phyloP scores from a whole-genome alignment of 2,888 invertebrate species.

The Koerneria pararmatus region DNA sequence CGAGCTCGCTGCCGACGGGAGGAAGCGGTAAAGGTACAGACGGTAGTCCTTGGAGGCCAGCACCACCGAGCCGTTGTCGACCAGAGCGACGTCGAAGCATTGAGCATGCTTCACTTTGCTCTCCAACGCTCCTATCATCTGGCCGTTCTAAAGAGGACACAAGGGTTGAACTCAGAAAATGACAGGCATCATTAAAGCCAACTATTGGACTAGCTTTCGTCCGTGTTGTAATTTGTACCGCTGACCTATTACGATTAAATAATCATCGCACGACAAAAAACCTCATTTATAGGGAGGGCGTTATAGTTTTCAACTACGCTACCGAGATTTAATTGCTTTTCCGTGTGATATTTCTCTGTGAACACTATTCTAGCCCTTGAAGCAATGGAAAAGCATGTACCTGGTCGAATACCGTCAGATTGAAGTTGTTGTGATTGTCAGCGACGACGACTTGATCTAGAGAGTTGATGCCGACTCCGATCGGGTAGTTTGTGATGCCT shows the following conservation, averaged over 20 bases:
- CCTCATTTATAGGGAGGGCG: too few relatives aligned
- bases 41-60: constrained; percentile 98
- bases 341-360: too few relatives aligned
- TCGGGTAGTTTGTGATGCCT: constrained; percentile 97
- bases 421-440: constrained; percentile 99
- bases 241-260: too few relatives aligned
- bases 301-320: too few relatives aligned
- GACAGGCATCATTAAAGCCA: constrained; percentile 62
- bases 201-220: background rate
- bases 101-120: constrained; percentile 98
- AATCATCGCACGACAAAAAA: too few relatives aligned
- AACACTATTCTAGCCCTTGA: background rate
- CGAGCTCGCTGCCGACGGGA: constrained; percentile 61
- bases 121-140: constrained; percentile 92
- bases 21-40: constrained; percentile 97
- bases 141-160: constrained; percentile 76
- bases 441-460: constrained; percentile 95
- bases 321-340: too few relatives aligned
- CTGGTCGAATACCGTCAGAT: constrained; percentile 87
- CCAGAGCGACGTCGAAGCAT: constrained; percentile 96
- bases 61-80: constrained; percentile 97
- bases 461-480: constrained; percentile 95
- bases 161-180: constrained; percentile 34
- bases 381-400: constrained; percentile 66
- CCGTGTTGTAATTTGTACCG: too few relatives aligned